Percentiles rank a stretch among this genome's conserved stretches.
These are phyloP conservation scores for Cheilosia pagana DNA, from an alignment of 2,888 invertebrate genomes.

Conservation along the genomic window DNA sequence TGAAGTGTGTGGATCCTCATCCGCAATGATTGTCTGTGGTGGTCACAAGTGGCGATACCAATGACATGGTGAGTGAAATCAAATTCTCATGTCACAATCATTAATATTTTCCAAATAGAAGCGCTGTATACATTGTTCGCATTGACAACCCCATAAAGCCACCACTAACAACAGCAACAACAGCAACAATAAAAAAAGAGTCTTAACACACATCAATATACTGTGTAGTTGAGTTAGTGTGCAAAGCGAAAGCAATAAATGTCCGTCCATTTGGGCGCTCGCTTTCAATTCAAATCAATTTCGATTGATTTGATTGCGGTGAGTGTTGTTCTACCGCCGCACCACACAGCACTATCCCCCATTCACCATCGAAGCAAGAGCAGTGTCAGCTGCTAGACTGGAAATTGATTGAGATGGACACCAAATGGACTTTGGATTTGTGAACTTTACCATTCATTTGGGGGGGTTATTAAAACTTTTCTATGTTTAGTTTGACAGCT, in stretches of 20 bases:
- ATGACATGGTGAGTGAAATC: conserved; percentile 57
- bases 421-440: conserved; percentile 58
- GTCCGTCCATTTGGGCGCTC: conserved; percentile 55
- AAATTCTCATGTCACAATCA: conserved; percentile 70
- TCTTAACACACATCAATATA: conserved; percentile 17
- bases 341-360: not conserved
- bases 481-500: conserved; percentile 68
- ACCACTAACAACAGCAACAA: not conserved
- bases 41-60: conserved; percentile 35
- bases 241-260: conserved; percentile 58
- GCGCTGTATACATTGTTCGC: conserved; percentile 29
- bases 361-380: not conserved
- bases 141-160: conserved; percentile 39
- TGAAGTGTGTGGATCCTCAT: conserved; percentile 66
- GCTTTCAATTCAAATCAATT: conserved; percentile 72
- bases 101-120: conserved; percentile 57
- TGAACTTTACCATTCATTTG: conserved; percentile 54
- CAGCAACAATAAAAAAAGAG: not conserved
- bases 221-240: not conserved
- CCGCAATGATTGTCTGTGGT: conserved; percentile 47
- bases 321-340: conserved; percentile 25
- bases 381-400: conserved; percentile 21
- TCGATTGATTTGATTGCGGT: conserved; percentile 65
- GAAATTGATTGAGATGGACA: conserved; percentile 71
- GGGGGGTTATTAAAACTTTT: conserved; percentile 70